Evolutionary conservation across 2,113 vertebrate species (phyloP).

Genomic region (Cricetomys ansorgei): DNA sequence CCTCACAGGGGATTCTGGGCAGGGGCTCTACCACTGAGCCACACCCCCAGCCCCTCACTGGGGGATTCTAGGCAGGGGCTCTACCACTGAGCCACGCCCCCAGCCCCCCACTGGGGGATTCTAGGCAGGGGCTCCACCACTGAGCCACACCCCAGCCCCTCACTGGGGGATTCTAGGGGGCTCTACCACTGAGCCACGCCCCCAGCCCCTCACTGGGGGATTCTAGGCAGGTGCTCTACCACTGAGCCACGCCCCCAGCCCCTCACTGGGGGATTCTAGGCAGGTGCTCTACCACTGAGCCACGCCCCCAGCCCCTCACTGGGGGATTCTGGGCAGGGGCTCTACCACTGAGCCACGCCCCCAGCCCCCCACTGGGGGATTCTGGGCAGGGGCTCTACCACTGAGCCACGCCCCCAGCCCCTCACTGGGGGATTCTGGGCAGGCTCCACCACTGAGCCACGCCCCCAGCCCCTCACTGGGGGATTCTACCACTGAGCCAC

Average conservation of each 20-base stretch:
- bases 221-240: background rate
- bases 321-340: background rate
- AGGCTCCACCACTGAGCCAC: background rate
- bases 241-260: background rate
- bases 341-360: background rate
- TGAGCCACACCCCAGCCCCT: background rate
- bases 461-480: background rate
- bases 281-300: background rate
- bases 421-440: background rate
- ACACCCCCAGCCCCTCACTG: background rate
- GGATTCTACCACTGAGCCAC: background rate
- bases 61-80: background rate
- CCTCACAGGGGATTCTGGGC: background rate
- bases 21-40: background rate
- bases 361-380: background rate
- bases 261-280: background rate
- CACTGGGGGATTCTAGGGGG: background rate
- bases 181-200: background rate
- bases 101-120: background rate
- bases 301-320: background rate
- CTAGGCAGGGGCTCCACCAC: background rate
- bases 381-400: background rate
- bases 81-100: background rate
- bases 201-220: background rate
- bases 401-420: background rate